phyloP scores from a whole-genome alignment of 1,140 invertebrate species.

The Dendrolimus punctatus region DNA sequence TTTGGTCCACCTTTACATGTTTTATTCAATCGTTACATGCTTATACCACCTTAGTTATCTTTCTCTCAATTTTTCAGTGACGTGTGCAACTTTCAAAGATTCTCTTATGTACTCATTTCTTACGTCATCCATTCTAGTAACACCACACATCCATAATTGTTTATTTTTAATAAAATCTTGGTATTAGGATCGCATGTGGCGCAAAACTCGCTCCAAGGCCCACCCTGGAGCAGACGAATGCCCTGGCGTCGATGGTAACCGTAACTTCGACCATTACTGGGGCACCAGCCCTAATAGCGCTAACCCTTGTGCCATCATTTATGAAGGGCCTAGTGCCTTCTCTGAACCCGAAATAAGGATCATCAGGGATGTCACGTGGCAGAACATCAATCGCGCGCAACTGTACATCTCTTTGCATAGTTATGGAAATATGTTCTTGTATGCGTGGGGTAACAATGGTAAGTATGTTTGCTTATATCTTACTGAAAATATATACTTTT shows the following conservation, averaged over 20 bases:
- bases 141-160: too few species aligned
- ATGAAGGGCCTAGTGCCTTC: conserved; percentile 78
- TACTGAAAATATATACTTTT: too few species aligned
- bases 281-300: conserved; percentile 68
- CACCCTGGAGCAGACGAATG: conserved; percentile 41
- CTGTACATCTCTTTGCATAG: conserved; percentile 82
- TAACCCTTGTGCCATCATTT: conserved; percentile 80
- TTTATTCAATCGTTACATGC: too few species aligned
- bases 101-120: too few species aligned
- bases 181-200: conserved; percentile 69
- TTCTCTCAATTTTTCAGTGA: too few species aligned
- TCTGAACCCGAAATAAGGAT: conserved; percentile 81
- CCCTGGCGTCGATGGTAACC: conserved; percentile 72
- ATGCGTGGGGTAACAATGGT: conserved; percentile 83
- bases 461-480: conserved; percentile 2
- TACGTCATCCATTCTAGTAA: too few species aligned
- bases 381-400: conserved; percentile 70
- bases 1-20: too few species aligned
- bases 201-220: conserved; percentile 64
- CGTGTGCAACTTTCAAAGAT: too few species aligned
- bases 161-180: too few species aligned
- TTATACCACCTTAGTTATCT: too few species aligned
- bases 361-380: conserved; percentile 60
- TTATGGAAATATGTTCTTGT: conserved; percentile 78
- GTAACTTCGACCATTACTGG: conserved; percentile 75